Evolutionary conservation across 2,113 vertebrate genomes (phyloP).

Genomic region (Symphodus melops): DNA sequence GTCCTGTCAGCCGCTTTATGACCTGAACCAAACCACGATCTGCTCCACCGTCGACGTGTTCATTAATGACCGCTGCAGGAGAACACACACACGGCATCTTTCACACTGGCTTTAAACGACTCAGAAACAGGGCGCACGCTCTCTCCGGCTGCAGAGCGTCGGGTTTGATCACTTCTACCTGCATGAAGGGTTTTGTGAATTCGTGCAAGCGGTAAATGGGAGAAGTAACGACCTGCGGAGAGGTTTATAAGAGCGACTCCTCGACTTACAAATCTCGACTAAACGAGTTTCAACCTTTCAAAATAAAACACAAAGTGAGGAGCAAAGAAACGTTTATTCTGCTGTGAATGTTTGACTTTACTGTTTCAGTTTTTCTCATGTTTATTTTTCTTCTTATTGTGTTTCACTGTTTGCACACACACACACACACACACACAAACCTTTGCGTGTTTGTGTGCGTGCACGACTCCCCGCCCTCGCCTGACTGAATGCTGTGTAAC

Average conservation of each 20-base stretch:
- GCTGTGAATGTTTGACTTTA: constrained; percentile 18
- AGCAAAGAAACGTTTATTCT: constrained; percentile 21
- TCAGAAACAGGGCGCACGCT: not conserved
- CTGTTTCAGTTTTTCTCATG: constrained; percentile 31
- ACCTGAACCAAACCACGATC: constrained; percentile 19
- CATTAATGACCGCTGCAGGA: not conserved
- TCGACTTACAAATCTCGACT: too few relatives aligned
- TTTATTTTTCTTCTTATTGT: constrained; percentile 32
- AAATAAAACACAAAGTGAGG: too few relatives aligned
- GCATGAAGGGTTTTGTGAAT: too few relatives aligned
- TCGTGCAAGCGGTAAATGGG: too few relatives aligned
- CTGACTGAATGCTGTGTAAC: constrained; percentile 81
- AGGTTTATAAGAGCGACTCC: too few relatives aligned
- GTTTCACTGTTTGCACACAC: constrained; percentile 18
- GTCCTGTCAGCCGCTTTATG: constrained; percentile 25
- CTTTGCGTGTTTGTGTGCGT: constrained; percentile 14
- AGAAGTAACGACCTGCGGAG: too few relatives aligned
- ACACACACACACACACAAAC: too few relatives aligned
- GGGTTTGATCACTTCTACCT: too few relatives aligned
- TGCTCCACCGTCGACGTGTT: constrained; percentile 9
- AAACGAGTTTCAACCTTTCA: too few relatives aligned
- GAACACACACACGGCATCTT: not conserved
- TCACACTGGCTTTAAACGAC: not conserved
- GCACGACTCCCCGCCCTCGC: constrained; percentile 24
- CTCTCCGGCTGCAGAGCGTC: too few relatives aligned